phyloP scores from a whole-genome alignment of 2,797 vertebrate genomes.

The Antennarius maculatus region DNA sequence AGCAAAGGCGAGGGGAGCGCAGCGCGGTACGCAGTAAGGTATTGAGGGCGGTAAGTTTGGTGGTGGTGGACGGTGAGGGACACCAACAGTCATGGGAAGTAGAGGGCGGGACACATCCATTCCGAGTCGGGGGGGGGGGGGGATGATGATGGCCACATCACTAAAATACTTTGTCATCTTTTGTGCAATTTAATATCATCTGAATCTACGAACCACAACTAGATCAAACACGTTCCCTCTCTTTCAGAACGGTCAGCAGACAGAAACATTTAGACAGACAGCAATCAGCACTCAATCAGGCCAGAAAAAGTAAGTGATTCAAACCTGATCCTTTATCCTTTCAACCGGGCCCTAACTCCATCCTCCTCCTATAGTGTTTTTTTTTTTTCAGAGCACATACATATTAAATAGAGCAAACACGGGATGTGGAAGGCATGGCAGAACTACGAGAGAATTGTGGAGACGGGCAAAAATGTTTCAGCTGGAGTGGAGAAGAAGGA shows the following conservation, averaged over 20 bases:
- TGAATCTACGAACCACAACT: conserved; percentile 25
- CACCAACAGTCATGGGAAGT: conserved; percentile 62
- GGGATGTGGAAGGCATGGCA: conserved; percentile 44
- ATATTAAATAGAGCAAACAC: conserved; percentile 30
- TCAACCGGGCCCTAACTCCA: conserved; percentile 56
- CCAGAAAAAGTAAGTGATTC: conserved; percentile 44
- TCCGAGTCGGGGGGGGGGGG: conserved; percentile 20
- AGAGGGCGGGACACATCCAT: conserved; percentile 61
- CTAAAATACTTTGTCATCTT: conserved; percentile 59
- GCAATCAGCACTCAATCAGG: conserved; percentile 26
- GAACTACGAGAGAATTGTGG: conserved; percentile 42
- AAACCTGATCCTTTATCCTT: conserved; percentile 46
- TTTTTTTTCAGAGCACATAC: conserved; percentile 31
- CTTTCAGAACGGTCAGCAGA: background rate
- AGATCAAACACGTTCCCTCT: conserved; percentile 1
- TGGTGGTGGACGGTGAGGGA: conserved; percentile 19
- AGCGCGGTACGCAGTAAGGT: background rate
- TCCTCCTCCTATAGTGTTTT: conserved; percentile 5
- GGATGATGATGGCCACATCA: conserved; percentile 66
- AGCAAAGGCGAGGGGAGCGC: conserved; percentile 14
- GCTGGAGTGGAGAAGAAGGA: conserved; percentile 32
- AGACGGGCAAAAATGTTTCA: conserved; percentile 34
- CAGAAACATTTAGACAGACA: conserved; percentile 24
- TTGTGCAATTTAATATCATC: conserved; percentile 33
- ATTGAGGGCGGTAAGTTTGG: conserved; percentile 16